Percentiles rank a stretch among this genome's conserved stretches.
These are phyloP conservation scores for Frankliniella intonsa DNA, from an alignment of 2,888 invertebrate species.

Conservation along the genomic window DNA sequence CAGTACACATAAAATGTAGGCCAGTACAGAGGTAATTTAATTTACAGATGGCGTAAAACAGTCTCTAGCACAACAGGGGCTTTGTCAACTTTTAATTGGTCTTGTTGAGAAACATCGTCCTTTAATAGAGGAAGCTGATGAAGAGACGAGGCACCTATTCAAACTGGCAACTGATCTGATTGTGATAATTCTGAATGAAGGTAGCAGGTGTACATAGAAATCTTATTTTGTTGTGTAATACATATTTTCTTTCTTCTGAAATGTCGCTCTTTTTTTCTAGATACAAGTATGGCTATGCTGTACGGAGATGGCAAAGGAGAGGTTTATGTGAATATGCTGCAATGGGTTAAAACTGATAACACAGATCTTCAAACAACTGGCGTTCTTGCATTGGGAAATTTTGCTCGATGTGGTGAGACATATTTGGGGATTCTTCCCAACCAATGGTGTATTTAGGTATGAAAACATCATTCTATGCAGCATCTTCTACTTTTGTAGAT, in stretches of 20 bases:
- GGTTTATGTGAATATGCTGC: conserved; percentile 65
- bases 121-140: conserved; percentile 52
- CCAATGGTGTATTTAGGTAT: not conserved
- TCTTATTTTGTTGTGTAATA: conserved; percentile 22
- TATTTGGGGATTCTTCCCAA: not conserved
- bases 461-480: not conserved
- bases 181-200: conserved; percentile 78
- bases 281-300: conserved; percentile 81
- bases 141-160: conserved; percentile 63
- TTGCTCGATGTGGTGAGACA: conserved; percentile 64
- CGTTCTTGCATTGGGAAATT: conserved; percentile 81
- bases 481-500: conserved; percentile 50
- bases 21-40: conserved; percentile 32
- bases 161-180: conserved; percentile 83
- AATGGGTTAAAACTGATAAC: conserved; percentile 71
- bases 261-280: conserved; percentile 49
- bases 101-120: conserved; percentile 66
- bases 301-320: conserved; percentile 70
- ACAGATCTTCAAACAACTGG: conserved; percentile 76
- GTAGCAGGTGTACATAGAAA: conserved; percentile 48
- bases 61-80: conserved; percentile 67
- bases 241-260: not conserved
- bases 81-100: conserved; percentile 69
- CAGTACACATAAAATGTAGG: not conserved
- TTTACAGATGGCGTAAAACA: conserved; percentile 70